phyloP scores from a whole-genome alignment of 2,797 vertebrate genomes.

The Telmatherina bonti region DNA sequence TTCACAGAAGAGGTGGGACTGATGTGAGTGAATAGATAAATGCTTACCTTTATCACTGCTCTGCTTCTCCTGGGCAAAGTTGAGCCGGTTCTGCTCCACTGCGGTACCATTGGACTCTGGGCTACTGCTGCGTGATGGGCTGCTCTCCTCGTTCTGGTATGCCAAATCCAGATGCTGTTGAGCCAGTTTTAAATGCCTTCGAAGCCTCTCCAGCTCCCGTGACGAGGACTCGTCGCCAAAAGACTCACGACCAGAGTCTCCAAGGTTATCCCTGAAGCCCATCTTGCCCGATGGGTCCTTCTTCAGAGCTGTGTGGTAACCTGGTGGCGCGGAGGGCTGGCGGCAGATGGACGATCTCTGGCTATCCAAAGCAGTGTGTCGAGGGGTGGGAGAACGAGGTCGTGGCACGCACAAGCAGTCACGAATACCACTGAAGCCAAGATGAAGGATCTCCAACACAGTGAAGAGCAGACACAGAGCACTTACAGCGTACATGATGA shows the following conservation, averaged over 20 bases:
- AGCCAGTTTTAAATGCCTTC: slow-evolving; percentile 89
- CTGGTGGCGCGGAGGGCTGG: slow-evolving; percentile 88
- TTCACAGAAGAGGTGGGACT: too few species aligned
- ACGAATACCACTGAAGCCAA: slow-evolving; percentile 88
- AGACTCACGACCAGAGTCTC: slow-evolving; percentile 78
- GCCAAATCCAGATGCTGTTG: slow-evolving; percentile 92
- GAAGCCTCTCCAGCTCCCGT: slow-evolving; percentile 85
- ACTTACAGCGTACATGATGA: slow-evolving; percentile 92
- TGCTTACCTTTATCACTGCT: slow-evolving; percentile 84
- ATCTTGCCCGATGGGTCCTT: slow-evolving; percentile 83
- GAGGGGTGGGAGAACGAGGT: slow-evolving; percentile 49
- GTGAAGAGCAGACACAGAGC: slow-evolving; percentile 90
- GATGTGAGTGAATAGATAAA: background rate
- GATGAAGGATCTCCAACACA: slow-evolving; percentile 89
- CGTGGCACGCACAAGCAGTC: slow-evolving; percentile 81
- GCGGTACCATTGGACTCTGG: slow-evolving; percentile 92
- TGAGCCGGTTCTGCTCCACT: slow-evolving; percentile 91
- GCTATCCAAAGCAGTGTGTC: slow-evolving; percentile 36
- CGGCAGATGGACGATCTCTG: slow-evolving; percentile 74
- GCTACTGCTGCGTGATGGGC: slow-evolving; percentile 89
- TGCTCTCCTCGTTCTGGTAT: slow-evolving; percentile 86
- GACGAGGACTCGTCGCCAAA: slow-evolving; percentile 79
- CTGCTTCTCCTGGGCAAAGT: slow-evolving; percentile 93
- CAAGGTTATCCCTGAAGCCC: slow-evolving; percentile 83
- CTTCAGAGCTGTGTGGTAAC: slow-evolving; percentile 89